phyloP scores from a whole-genome alignment of 1,140 invertebrate species.

The Nasonia giraulti region DNA sequence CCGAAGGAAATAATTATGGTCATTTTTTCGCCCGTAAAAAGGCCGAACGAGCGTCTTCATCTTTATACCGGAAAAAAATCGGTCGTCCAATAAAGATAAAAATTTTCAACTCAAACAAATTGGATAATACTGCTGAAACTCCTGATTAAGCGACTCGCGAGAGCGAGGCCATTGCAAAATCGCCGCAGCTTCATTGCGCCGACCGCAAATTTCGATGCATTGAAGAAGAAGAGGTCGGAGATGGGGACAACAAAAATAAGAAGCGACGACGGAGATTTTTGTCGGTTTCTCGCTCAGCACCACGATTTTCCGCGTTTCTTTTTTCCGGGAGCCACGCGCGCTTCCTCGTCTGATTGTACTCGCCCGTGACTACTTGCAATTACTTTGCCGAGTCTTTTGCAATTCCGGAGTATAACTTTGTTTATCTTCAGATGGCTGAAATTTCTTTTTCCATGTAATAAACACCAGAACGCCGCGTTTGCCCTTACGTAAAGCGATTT shows the following conservation, averaged over 20 bases:
- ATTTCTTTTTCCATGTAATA: too few relatives aligned
- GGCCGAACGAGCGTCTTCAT: too few relatives aligned
- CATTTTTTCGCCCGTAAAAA: background rate
- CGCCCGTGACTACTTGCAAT: background rate
- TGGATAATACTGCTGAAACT: background rate
- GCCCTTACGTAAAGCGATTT: background rate
- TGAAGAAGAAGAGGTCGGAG: background rate
- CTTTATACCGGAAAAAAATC: too few relatives aligned
- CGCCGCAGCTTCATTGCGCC: constrained; percentile 34
- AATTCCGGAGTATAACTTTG: background rate
- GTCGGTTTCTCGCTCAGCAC: background rate
- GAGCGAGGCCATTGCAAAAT: background rate
- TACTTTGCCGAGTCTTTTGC: background rate
- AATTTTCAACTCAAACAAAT: background rate
- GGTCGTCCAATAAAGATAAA: too few relatives aligned
- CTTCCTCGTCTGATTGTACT: background rate
- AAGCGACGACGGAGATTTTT: background rate
- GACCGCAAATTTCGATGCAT: constrained; percentile 6
- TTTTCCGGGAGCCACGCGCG: background rate
- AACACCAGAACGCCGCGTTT: too few relatives aligned
- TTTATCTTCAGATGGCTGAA: too few relatives aligned
- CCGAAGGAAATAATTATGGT: background rate
- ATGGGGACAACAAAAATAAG: background rate
- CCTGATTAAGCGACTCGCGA: background rate
- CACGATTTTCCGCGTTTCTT: constrained; percentile 25